phyloP scores from a whole-genome alignment of 2,888 invertebrate genomes.

The Sympetrum striolatum region DNA sequence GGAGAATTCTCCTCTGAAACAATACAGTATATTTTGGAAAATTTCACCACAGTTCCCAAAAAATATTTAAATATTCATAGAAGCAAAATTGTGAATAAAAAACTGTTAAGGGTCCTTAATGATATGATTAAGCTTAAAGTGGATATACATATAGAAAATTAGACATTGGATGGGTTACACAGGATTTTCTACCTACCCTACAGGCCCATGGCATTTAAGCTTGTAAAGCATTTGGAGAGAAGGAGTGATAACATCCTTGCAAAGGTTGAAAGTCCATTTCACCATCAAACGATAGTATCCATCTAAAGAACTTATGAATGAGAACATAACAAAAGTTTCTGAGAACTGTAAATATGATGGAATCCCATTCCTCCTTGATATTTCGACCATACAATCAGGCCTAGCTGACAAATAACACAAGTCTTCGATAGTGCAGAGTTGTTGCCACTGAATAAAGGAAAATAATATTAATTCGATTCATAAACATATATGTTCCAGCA shows the following conservation, averaged over 20 bases:
- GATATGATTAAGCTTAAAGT: background rate
- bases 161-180: background rate
- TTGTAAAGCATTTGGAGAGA: conserved; percentile 74
- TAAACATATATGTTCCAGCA: background rate
- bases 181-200: conserved; percentile 70
- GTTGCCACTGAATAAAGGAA: conserved; percentile 67
- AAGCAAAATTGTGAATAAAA: background rate
- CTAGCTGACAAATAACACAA: conserved; percentile 80
- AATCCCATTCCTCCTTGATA: conserved; percentile 78
- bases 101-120: background rate
- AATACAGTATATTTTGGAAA: background rate
- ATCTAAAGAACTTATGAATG: conserved; percentile 82
- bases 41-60: background rate
- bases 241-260: conserved; percentile 81
- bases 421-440: conserved; percentile 82
- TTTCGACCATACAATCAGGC: conserved; percentile 74
- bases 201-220: conserved; percentile 87
- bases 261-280: conserved; percentile 91
- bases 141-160: too few relatives aligned
- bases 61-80: background rate
- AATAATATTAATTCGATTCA: background rate
- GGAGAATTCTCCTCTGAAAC: conserved; percentile 78
- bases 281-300: conserved; percentile 87
- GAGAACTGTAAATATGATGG: conserved; percentile 77
- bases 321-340: conserved; percentile 70